Percentiles rank a stretch among this genome's conserved stretches.
Conservation (phyloP, 2,888 invertebrate species). For the Hyposoter dolosus region DNA sequence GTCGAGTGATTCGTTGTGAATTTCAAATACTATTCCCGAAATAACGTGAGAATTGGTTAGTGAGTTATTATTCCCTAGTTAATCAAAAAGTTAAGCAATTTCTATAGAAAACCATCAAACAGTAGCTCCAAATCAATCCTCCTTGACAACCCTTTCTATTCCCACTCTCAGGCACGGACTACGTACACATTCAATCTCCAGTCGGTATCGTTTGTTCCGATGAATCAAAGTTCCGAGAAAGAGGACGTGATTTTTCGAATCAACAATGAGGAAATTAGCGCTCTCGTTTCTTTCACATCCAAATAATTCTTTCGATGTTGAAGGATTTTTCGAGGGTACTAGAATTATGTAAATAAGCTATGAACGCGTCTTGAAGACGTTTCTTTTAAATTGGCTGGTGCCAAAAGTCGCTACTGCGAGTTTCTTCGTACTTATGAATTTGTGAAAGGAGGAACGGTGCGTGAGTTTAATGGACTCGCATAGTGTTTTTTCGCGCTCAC, state of each 20-base stretch:
- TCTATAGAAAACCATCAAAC: not conserved
- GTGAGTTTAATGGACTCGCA: slow-evolving; percentile 82
- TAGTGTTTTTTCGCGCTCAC: slow-evolving; percentile 75
- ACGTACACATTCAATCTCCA: not conserved
- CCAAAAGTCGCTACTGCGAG: not conserved
- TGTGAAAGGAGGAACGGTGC: slow-evolving; percentile 61
- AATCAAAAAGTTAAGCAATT: not conserved
- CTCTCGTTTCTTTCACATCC: not conserved
- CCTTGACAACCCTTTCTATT: not conserved
- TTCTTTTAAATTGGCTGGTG: slow-evolving; percentile 4
- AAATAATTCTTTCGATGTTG: slow-evolving; percentile 49
- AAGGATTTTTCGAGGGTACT: slow-evolving; percentile 40
- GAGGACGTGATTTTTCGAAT: not conserved
- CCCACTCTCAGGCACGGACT: not conserved
- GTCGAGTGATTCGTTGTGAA: not conserved
- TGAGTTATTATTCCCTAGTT: not conserved
- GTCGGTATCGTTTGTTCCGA: not conserved
- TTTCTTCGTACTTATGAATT: not conserved
- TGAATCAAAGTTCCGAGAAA: not conserved
- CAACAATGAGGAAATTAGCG: not conserved
- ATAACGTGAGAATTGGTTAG: not conserved
- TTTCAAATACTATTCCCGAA: not conserved
- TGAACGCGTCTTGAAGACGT: not conserved
- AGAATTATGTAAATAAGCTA: not conserved
- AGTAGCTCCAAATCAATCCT: not conserved